phyloP scores from a whole-genome alignment of 1,140 invertebrate species.

The Melipona quadrifasciata region DNA sequence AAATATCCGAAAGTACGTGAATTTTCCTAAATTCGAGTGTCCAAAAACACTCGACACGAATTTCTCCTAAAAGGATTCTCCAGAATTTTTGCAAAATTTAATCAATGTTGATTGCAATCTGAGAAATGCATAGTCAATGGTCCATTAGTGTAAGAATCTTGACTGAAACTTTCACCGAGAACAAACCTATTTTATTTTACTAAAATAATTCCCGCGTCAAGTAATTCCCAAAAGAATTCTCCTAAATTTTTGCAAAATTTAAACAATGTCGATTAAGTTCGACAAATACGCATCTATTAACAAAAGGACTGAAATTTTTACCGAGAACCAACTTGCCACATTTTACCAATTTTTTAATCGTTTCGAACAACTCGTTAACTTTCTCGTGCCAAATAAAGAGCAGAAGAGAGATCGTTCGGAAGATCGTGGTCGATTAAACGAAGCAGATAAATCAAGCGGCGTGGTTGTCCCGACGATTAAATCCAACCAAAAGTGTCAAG shows the following conservation, averaged over 20 bases:
- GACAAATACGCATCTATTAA: background rate
- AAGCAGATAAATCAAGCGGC: background rate
- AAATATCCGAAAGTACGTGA: too few species aligned
- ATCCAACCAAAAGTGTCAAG: background rate
- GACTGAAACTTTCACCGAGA: background rate
- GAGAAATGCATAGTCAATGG: background rate
- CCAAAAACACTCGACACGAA: background rate
- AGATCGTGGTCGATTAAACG: background rate
- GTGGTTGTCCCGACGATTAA: conserved; percentile 13
- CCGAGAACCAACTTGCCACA: background rate
- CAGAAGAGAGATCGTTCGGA: background rate
- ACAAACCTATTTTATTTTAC: background rate
- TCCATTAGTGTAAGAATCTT: background rate
- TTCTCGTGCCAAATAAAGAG: too few species aligned
- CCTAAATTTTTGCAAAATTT: background rate
- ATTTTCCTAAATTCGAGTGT: background rate
- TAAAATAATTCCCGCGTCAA: background rate
- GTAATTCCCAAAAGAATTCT: background rate
- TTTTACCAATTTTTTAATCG: background rate
- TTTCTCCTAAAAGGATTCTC: background rate
- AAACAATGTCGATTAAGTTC: background rate
- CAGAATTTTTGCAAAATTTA: background rate
- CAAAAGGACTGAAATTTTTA: background rate
- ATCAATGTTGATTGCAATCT: background rate
- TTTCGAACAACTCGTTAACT: background rate